Conservation (phyloP, 2,888 invertebrate species). For the Griposia aprilina region DNA sequence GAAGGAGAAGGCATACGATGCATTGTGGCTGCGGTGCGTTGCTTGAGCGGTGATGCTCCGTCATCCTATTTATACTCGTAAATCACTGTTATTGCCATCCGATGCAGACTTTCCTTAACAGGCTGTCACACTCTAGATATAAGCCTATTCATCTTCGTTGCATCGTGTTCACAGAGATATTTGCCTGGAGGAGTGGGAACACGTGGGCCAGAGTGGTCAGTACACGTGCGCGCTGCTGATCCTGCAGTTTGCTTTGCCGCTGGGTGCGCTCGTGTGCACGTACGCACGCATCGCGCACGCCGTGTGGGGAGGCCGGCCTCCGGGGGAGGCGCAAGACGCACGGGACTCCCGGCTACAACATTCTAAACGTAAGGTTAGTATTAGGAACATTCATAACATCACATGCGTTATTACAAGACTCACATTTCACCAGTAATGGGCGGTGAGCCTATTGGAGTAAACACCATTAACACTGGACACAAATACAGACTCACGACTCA, state of each 20-base stretch:
- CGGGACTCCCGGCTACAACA: conserved; percentile 95
- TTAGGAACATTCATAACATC: not conserved
- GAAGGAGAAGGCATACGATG: not conserved
- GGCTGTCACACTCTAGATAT: not conserved
- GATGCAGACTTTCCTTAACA: not conserved
- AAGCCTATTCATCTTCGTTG: not conserved
- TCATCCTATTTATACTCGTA: not conserved
- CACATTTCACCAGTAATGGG: not conserved
- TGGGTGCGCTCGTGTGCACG: conserved; percentile 95
- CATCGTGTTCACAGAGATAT: conserved; percentile 90
- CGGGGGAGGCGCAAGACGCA: conserved; percentile 96
- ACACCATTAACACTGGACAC: not conserved
- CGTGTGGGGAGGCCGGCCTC: conserved; percentile 96
- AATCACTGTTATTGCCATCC: not conserved
- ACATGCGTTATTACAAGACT: not conserved
- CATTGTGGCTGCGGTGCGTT: not conserved
- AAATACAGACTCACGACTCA: not conserved
- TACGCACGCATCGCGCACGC: conserved; percentile 96
- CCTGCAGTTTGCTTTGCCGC: conserved; percentile 96
- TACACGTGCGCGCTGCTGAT: conserved; percentile 95
- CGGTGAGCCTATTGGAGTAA: not conserved
- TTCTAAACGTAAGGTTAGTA: conserved; percentile 95
- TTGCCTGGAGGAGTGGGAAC: conserved; percentile 94
- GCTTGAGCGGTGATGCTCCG: not conserved
- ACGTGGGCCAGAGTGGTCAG: conserved; percentile 91